A percentile compares a stretch with the other conserved stretches of the same genome.
Conservation (phyloP, 2,888 invertebrate genomes). For the Junonia oenone region DNA sequence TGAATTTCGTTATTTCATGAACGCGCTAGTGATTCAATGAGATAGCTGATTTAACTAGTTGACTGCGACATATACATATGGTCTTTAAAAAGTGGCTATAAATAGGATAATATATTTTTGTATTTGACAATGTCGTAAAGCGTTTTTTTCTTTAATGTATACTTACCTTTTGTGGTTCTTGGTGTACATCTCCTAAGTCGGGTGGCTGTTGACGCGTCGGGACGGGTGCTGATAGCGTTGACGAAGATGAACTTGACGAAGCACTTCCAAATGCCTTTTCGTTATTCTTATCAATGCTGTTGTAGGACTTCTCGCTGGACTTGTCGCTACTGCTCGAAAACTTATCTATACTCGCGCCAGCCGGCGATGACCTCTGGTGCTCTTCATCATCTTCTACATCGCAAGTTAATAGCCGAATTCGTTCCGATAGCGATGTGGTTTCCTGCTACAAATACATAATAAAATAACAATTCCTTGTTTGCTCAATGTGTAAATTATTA, state of each 20-base stretch:
- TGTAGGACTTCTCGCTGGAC: conserved; percentile 61
- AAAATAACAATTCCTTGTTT: too few species aligned
- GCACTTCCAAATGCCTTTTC: conserved; percentile 79
- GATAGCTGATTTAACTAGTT: too few species aligned
- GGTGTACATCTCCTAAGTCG: conserved; percentile 64
- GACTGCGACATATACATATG: too few species aligned
- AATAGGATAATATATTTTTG: too few species aligned
- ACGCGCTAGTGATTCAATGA: too few species aligned
- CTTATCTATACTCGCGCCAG: conserved; percentile 83
- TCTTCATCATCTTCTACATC: conserved; percentile 86
- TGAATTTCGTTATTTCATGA: too few species aligned
- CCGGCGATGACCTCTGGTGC: conserved; percentile 80
- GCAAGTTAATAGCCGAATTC: conserved; percentile 91
- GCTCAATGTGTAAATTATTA: too few species aligned
- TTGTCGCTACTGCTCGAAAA: conserved; percentile 78
- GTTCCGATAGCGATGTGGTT: conserved; percentile 90
- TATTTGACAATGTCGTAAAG: too few species aligned
- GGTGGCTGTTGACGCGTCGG: conserved; percentile 56
- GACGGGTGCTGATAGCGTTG: conserved; percentile 53
- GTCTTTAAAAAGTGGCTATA: too few species aligned
- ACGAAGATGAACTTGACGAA: conserved; percentile 68
- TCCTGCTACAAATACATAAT: conserved; percentile 52
- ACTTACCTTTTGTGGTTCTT: conserved; percentile 60
- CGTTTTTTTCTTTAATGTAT: too few species aligned
- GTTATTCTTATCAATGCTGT: conserved; percentile 79